phyloP scores from a whole-genome alignment of 2,797 vertebrate genomes.

The Eospalax fontanierii region DNA sequence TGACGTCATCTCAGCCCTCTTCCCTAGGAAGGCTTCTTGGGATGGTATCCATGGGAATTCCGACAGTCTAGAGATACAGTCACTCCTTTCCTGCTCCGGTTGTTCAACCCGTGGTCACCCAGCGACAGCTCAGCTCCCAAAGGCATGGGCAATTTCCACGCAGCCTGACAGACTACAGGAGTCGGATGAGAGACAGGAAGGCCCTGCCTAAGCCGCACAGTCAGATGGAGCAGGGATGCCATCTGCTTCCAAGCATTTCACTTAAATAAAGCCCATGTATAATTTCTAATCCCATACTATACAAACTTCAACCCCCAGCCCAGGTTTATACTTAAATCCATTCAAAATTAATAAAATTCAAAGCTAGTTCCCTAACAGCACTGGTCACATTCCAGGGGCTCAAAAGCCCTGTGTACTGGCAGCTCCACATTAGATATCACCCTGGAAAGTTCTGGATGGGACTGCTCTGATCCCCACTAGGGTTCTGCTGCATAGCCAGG shows the following conservation, averaged over 20 bases:
- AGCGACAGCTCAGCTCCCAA: not conserved
- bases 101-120: not conserved
- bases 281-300: not conserved
- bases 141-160: not conserved
- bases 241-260: not conserved
- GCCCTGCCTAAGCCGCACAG: not conserved
- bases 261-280: not conserved
- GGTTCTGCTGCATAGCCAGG: not conserved
- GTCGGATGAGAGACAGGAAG: not conserved
- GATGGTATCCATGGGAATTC: not conserved
- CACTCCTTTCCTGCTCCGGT: not conserved
- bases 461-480: not conserved
- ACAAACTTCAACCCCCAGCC: not conserved
- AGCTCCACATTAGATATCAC: rapidly evolving
- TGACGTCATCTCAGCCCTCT: not conserved
- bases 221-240: not conserved
- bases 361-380: not conserved
- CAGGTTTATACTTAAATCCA: slow-evolving; percentile 10
- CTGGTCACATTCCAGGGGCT: not conserved
- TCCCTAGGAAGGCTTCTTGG: slow-evolving; percentile 60
- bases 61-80: not conserved
- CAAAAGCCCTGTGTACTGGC: rapidly evolving
- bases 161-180: not conserved
- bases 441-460: not conserved
- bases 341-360: not conserved